Evolutionary conservation across 2,888 invertebrate genomes (phyloP), one percentile per base, ranked within the genome.

Genomic region (Acrobasis consociella): DNA sequence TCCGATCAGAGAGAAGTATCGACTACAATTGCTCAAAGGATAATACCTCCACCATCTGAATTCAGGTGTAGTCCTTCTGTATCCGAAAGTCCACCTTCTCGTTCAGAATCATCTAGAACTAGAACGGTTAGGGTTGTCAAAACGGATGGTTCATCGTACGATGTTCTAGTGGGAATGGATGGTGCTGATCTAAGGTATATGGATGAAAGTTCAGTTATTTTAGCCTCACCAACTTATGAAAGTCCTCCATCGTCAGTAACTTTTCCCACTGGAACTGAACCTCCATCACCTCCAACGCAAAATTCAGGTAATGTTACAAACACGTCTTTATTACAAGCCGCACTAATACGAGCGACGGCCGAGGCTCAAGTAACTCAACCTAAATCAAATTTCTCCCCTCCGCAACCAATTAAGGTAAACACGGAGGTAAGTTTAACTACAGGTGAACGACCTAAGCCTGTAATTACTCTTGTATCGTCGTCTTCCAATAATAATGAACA

Each of bases 201-300:
- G 97, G 98, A 98, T 81, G 97, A 98, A 81, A 97, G 97, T 83
- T 97, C 97, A 38, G 94, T 97, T 52, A 95, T 95, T 70, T 93
- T 97, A 64, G 95, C 96, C 63, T 96, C 97, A 67, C 96, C 97
- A 15, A 95, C 94, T 64, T 95, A 95, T 76, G 97, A 97, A 82
- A 96, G 96, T 77, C 95, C 96, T 53, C 95, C 96, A 11, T 95
- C 95, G 65, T 95, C 95, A 38, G 86, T 94, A 56, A 94, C 94
- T 65, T 93, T 93, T 68, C 93, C 93, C 17, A 93, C 93, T 52
- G 94, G 94, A 37, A 94, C 95, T 65, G 94, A 94, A 63, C 94
- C 95, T 55, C 93, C 94, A 62, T 95, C 95, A 56, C 94, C 95
- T 39, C 91, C 94, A 49, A 93, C 89, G 50, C 75, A 88, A 55